Evolutionary conservation across 2,888 invertebrate genomes (phyloP), one percentile per base, ranked within the genome.

Genomic region (Eustalomyia histrio): DNA sequence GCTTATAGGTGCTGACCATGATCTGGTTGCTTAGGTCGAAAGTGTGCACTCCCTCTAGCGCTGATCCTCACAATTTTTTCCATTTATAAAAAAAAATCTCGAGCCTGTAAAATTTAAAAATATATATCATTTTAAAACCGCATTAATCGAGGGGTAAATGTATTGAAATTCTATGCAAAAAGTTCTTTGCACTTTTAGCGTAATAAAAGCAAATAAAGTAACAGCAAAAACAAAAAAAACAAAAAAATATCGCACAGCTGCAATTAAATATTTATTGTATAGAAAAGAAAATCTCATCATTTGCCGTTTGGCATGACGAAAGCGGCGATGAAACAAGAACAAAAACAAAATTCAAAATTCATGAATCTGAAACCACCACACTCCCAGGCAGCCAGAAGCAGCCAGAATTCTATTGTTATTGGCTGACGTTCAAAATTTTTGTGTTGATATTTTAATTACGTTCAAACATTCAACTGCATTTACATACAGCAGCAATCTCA

Each of bases 401-500:
- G 43, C 35, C 60, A 21, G 55, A 73, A 61, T 65, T 75, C 76
- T 82, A 39, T 80, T 78, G 83, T 74, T 82, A 84, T 84, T 87
- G 86, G 87, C 86, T 86, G 85, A 85, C 85, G 84, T 72, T 75
- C 80, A 85, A 81, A 72, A 79, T 58, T 84, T 74, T 71, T 71
- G 64, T 78, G 61, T 78, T 85, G 84, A 83, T 80, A 83, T 83
- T 83, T 85, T 84, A 85, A 85, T 86, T 83, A 80, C 83, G 60
- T 80, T 72, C 71, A 82, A 65, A 57, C 52, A 71, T 74, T 67
- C 57, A 76, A 58, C 16, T 24, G 50, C 57, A 71, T 29, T 50
- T n/a, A 12, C 18, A 47, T 55, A 50, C 61, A 50, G 69, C 50
- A 29, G 7, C 29, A 29, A 29, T 29, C 4, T 29, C 39, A 17